These are phyloP conservation scores for Lithophane socia DNA, from an alignment of 2,888 invertebrate species.

Conservation along the genomic window DNA sequence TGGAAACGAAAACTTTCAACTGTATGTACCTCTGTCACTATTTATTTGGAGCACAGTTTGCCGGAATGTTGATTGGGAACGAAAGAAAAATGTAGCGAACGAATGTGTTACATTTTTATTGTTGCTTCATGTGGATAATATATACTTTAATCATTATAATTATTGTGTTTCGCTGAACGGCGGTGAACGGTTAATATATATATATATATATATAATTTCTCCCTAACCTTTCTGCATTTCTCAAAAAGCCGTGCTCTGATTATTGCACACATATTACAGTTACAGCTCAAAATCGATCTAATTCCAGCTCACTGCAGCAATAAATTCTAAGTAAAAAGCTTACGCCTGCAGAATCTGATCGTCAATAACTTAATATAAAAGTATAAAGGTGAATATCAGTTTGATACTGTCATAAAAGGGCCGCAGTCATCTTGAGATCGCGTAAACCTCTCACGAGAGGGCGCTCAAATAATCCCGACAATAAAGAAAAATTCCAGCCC, in stretches of 20 bases:
- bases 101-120: slow-evolving; percentile 16
- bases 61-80: slow-evolving; percentile 58
- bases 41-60: slow-evolving; percentile 53
- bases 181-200: too few relatives aligned
- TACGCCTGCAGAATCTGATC: slow-evolving; percentile 57
- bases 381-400: slow-evolving; percentile 85
- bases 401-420: slow-evolving; percentile 88
- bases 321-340: slow-evolving; percentile 64
- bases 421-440: slow-evolving; percentile 87
- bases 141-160: background rate
- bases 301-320: slow-evolving; percentile 30
- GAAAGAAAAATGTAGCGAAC: slow-evolving; percentile 42
- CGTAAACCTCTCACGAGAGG: slow-evolving; percentile 87
- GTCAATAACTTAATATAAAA: slow-evolving; percentile 87
- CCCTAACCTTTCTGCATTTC: background rate
- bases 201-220: too few relatives aligned
- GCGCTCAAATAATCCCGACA: slow-evolving; percentile 89
- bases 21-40: slow-evolving; percentile 53
- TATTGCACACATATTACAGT: slow-evolving; percentile 19
- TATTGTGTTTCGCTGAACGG: too few relatives aligned
- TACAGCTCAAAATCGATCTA: slow-evolving; percentile 18
- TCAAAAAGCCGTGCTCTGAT: background rate
- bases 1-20: slow-evolving; percentile 65
- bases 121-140: background rate
- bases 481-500: slow-evolving; percentile 90